Evolutionary conservation across 53 echinoderm and acorn worm genomes (phyloP).

Genomic region (Luidia sarsii): DNA sequence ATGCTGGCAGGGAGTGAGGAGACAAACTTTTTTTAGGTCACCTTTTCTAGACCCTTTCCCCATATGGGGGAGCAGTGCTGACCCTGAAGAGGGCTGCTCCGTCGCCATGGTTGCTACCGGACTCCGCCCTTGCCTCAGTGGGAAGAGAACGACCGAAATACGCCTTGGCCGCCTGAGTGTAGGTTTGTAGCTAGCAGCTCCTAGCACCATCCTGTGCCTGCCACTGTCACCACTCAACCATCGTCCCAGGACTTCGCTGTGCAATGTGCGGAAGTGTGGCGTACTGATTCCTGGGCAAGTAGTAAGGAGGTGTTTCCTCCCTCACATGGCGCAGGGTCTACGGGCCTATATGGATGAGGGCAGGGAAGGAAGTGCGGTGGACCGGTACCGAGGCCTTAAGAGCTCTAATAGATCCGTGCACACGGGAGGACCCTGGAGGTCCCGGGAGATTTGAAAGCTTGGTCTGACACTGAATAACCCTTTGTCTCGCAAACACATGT

Average conservation of each 20-base stretch:
- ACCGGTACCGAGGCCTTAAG: too few relatives aligned
- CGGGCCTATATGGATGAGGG: too few relatives aligned
- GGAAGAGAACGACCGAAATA: background rate
- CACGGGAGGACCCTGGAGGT: too few relatives aligned
- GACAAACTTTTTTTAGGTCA: constrained; percentile 11
- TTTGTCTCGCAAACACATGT: too few relatives aligned
- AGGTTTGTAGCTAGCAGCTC: constrained; percentile 2
- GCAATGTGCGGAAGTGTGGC: too few relatives aligned
- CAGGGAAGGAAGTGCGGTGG: too few relatives aligned
- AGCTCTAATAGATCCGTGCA: too few relatives aligned
- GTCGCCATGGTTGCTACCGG: constrained; percentile 3
- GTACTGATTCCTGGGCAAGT: too few relatives aligned
- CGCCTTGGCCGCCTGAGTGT: constrained; percentile 32
- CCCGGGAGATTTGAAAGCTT: too few relatives aligned
- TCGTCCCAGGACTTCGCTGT: constrained; percentile 35
- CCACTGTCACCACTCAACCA: constrained; percentile 13
- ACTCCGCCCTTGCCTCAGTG: constrained; percentile 1
- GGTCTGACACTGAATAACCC: too few relatives aligned
- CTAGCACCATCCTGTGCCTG: background rate
- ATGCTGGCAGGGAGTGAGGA: background rate
- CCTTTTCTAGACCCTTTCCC: constrained; percentile 26
- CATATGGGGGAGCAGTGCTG: constrained; percentile 24
- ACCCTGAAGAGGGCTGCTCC: constrained; percentile 38
- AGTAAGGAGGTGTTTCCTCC: too few relatives aligned
- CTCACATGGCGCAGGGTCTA: too few relatives aligned